These are phyloP conservation scores for Tyto alba DNA, from an alignment of 2,113 vertebrate genomes.

Conservation along the genomic window DNA sequence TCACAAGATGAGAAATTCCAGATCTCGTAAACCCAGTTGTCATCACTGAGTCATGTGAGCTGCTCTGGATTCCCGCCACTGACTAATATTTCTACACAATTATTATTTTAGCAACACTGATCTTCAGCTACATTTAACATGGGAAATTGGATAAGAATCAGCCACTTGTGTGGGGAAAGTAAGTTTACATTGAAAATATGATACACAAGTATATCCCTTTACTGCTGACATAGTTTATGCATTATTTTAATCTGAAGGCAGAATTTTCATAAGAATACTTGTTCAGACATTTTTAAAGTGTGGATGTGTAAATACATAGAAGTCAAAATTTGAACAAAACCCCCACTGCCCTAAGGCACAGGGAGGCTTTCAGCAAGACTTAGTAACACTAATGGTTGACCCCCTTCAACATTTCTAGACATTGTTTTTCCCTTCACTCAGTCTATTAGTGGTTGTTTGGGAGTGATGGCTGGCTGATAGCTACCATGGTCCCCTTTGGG, in stretches of 20 bases:
- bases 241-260: neutral
- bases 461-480: neutral
- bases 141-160: neutral
- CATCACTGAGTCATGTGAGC: conserved; percentile 5
- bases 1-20: conserved; percentile 22
- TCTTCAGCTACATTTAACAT: neutral
- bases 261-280: neutral
- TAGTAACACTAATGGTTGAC: neutral
- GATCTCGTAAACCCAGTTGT: neutral
- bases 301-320: neutral
- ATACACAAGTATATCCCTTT: neutral
- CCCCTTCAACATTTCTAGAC: neutral
- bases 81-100: neutral
- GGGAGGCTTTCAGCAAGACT: neutral
- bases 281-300: neutral
- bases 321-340: neutral
- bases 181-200: neutral
- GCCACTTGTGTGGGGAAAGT: neutral
- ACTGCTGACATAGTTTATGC: neutral
- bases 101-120: neutral
- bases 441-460: neutral
- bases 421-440: neutral
- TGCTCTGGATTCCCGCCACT: neutral
- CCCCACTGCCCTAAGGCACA: neutral
- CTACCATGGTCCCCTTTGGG: neutral